Conservation (phyloP, 1,140 invertebrate genomes). For the Lepidostoma basale region DNA sequence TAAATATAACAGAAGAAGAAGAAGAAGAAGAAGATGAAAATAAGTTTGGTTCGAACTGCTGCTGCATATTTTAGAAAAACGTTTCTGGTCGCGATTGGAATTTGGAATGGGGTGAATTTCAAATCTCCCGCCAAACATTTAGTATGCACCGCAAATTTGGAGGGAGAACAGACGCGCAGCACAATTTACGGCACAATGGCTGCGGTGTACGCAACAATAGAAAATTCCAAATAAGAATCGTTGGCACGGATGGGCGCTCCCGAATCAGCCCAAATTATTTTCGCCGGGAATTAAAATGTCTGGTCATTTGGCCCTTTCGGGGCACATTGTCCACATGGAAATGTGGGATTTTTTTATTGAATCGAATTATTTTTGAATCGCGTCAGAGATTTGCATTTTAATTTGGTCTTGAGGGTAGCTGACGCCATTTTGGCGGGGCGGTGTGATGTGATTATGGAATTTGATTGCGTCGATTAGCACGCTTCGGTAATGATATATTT, state of each 20-base stretch:
- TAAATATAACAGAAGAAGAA: too few species aligned
- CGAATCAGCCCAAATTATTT: conserved; percentile 43
- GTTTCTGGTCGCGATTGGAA: too few species aligned
- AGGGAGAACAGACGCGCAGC: conserved; percentile 14
- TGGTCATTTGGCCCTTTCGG: conserved; percentile 26
- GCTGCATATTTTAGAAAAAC: too few species aligned
- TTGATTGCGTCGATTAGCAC: not conserved
- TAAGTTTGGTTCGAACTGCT: too few species aligned
- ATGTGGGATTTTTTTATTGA: conserved; percentile 8
- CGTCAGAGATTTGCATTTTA: conserved; percentile 44
- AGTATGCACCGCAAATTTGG: conserved; percentile 20
- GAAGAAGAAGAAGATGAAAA: too few species aligned
- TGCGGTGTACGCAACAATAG: conserved; percentile 35
- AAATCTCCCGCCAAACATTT: not conserved
- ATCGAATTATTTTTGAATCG: conserved; percentile 43
- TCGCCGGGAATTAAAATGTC: conserved; percentile 43
- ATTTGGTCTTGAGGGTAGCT: conserved; percentile 22
- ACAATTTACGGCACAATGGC: conserved; percentile 24
- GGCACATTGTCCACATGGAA: conserved; percentile 10
- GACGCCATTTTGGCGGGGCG: conserved; percentile 9
- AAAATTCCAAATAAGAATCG: conserved; percentile 40
- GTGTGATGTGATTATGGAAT: not conserved
- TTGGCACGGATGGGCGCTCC: conserved; percentile 37
- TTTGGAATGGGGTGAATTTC: not conserved
- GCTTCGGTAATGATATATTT: too few species aligned